Percentiles rank a stretch among this genome's conserved stretches.
These are phyloP conservation scores for Trissonchulus latispiculum DNA, from an alignment of 2,888 invertebrate species.

Conservation along the genomic window DNA sequence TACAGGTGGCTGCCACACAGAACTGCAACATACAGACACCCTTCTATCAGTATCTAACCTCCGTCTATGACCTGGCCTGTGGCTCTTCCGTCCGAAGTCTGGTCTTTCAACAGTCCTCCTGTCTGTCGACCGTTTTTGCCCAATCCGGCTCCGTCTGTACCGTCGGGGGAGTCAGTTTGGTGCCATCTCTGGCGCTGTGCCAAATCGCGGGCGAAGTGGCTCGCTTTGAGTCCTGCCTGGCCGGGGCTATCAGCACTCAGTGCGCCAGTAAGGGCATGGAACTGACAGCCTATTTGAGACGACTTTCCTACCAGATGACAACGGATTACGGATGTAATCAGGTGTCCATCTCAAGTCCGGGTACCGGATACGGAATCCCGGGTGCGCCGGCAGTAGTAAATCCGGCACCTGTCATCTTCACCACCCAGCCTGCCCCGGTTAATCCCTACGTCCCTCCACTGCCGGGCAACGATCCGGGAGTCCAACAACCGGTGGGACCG, in stretches of 20 bases:
- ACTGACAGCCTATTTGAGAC: not conserved
- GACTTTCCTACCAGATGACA: not conserved
- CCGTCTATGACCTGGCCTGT: not conserved
- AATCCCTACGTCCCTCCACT: not conserved
- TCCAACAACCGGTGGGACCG: not conserved
- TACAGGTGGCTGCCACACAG: not conserved
- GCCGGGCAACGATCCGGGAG: not conserved
- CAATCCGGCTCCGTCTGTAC: not conserved
- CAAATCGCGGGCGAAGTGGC: not conserved
- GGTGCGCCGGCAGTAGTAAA: not conserved
- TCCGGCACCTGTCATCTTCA: not conserved
- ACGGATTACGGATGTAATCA: not conserved
- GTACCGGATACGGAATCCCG: not conserved
- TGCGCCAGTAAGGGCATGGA: not conserved
- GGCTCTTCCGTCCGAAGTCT: not conserved
- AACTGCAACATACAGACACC: not conserved
- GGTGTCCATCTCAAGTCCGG: too few species aligned
- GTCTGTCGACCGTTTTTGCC: not conserved
- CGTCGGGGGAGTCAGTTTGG: not conserved
- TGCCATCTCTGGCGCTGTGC: not conserved
- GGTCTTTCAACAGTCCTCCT: not conserved
- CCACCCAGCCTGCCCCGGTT: not conserved
- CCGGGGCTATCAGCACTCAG: not conserved
- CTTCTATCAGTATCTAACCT: not conserved
- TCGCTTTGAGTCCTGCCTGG: not conserved